phyloP scores from a whole-genome alignment of 2,113 vertebrate species.

The Sapayoa aenigma region DNA sequence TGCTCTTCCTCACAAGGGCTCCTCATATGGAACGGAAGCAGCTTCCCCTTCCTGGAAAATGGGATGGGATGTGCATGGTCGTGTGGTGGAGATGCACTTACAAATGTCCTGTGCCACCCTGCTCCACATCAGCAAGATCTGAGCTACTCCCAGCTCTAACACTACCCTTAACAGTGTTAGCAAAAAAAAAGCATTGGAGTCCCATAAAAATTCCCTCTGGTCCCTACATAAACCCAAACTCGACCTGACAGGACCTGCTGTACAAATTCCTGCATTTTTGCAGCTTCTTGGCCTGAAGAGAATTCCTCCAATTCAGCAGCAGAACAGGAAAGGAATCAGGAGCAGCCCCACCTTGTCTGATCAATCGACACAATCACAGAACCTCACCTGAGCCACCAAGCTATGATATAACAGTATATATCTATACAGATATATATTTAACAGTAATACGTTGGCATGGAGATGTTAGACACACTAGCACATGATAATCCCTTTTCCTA shows the following conservation, averaged over 20 bases:
- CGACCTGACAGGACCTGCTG: accelerated
- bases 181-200: background rate
- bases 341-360: background rate
- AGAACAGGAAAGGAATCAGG: background rate
- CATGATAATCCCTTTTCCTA: background rate
- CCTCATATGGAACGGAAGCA: accelerated
- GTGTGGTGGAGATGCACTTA: background rate
- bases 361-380: background rate
- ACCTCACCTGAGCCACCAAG: background rate
- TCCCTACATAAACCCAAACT: background rate
- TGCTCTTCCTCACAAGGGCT: background rate
- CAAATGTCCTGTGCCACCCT: background rate
- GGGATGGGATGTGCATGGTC: background rate
- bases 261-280: background rate
- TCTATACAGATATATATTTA: background rate
- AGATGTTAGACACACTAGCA: background rate
- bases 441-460: accelerated
- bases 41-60: background rate
- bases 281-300: background rate
- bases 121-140: background rate
- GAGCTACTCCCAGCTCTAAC: background rate
- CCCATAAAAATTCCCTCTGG: background rate
- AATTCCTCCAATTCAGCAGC: background rate
- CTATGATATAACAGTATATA: background rate
- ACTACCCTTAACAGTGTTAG: background rate